Conservation (phyloP, 2,888 invertebrate species). For the Hydriomena furcata region DNA sequence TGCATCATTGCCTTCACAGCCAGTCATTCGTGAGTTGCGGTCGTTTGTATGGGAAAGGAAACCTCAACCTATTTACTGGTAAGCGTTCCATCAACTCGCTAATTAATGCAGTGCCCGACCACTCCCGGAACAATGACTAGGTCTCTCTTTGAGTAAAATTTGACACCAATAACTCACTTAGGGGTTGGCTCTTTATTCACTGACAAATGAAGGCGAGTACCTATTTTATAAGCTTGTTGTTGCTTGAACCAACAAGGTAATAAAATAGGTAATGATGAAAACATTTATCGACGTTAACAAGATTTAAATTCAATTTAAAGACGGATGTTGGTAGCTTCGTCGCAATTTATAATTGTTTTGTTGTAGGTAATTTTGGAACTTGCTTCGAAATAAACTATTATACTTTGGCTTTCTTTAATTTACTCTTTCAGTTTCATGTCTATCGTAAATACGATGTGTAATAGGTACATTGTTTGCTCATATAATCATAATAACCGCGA, state of each 20-base stretch:
- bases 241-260: too few relatives aligned
- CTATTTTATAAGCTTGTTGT: slow-evolving; percentile 39
- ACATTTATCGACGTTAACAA: too few relatives aligned
- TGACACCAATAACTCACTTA: slow-evolving; percentile 31
- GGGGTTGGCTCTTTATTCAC: slow-evolving; percentile 39
- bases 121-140: slow-evolving; percentile 26
- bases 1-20: slow-evolving; percentile 32
- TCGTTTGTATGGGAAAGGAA: slow-evolving; percentile 29
- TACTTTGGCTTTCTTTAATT: slow-evolving; percentile 36
- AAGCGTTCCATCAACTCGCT: slow-evolving; percentile 33
- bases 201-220: slow-evolving; percentile 20
- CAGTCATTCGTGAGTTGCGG: slow-evolving; percentile 28
- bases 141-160: slow-evolving; percentile 32
- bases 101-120: slow-evolving; percentile 28
- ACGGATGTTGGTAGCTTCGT: too few relatives aligned
- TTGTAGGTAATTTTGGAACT: too few relatives aligned
- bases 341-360: too few relatives aligned
- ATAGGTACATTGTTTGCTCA: slow-evolving; percentile 11
- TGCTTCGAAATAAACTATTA: too few relatives aligned
- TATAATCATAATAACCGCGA: slow-evolving; percentile 19
- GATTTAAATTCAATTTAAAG: too few relatives aligned
- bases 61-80: slow-evolving; percentile 33
- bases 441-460: slow-evolving; percentile 20
- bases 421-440: slow-evolving; percentile 28
- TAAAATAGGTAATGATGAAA: too few relatives aligned